Percentiles rank a stretch among this genome's conserved stretches.
phyloP scores from a whole-genome alignment of 2,888 invertebrate species.

The Melieria crassipennis region DNA sequence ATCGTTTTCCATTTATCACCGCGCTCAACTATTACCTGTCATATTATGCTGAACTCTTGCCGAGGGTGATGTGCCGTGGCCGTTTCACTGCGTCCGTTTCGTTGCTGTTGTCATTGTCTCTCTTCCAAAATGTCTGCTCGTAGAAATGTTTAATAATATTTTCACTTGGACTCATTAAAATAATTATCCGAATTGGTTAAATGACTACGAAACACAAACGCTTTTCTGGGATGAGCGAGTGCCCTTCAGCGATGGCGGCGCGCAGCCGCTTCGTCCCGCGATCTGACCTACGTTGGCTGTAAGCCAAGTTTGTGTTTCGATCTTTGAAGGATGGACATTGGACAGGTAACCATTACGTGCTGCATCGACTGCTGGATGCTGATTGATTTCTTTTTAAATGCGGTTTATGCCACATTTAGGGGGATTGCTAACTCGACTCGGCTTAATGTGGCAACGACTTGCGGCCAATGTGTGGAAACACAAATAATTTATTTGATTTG shows the following conservation, averaged over 20 bases:
- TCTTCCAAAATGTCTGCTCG: neutral
- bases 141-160: slow-evolving; percentile 53
- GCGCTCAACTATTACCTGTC: slow-evolving; percentile 55
- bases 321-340: slow-evolving; percentile 19
- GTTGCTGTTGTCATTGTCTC: neutral
- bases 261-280: neutral
- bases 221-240: slow-evolving; percentile 2
- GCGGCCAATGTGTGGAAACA: slow-evolving; percentile 13
- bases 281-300: neutral
- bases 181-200: slow-evolving; percentile 58
- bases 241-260: slow-evolving; percentile 35
- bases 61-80: slow-evolving; percentile 45
- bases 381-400: slow-evolving; percentile 56
- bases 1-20: slow-evolving; percentile 56
- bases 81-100: slow-evolving; percentile 17
- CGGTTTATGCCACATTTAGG: neutral
- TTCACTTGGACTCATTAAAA: slow-evolving; percentile 58
- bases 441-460: slow-evolving; percentile 5
- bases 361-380: slow-evolving; percentile 54
- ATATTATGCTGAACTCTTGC: slow-evolving; percentile 57
- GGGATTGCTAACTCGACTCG: slow-evolving; percentile 12
- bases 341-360: slow-evolving; percentile 52
- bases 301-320: neutral
- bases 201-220: slow-evolving; percentile 43
- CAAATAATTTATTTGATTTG: slow-evolving; percentile 18